Percentiles rank a stretch among this genome's conserved stretches.
Conservation (phyloP, 2,888 invertebrate genomes). For the Choreutis nemorana region DNA sequence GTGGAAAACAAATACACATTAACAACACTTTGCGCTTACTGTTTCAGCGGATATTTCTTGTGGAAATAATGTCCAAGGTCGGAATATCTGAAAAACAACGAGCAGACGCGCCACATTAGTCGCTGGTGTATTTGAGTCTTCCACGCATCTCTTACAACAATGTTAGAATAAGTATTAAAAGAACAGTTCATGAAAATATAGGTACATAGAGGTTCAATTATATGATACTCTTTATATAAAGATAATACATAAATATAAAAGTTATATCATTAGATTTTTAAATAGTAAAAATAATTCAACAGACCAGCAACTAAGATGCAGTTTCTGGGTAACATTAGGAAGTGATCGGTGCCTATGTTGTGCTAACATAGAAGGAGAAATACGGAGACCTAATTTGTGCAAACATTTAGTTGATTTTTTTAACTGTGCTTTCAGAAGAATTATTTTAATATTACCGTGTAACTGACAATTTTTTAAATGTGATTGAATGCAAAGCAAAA, state of each 20-base stretch:
- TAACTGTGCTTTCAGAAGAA: too few relatives aligned
- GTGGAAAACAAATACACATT: constrained; percentile 60
- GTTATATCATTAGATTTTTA: too few relatives aligned
- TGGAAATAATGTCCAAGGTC: constrained; percentile 62
- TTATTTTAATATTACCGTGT: too few relatives aligned
- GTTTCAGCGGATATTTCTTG: constrained; percentile 60
- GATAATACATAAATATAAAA: too few relatives aligned
- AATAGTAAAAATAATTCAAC: constrained; percentile 22
- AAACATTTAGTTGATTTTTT: too few relatives aligned
- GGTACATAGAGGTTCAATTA: background rate
- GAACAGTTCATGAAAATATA: background rate
- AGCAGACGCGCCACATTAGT: constrained; percentile 56
- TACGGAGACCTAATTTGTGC: constrained; percentile 1
- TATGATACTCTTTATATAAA: too few relatives aligned
- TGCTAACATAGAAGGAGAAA: constrained; percentile 9
- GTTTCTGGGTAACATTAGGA: constrained; percentile 18
- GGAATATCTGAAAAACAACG: constrained; percentile 64
- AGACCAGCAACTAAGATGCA: constrained; percentile 41
- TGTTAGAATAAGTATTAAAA: background rate
- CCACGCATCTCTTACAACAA: constrained; percentile 19
- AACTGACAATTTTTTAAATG: too few relatives aligned
- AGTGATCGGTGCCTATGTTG: constrained; percentile 17
- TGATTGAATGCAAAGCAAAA: too few relatives aligned
- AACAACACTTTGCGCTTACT: constrained; percentile 63
- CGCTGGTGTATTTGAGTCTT: constrained; percentile 41